phyloP scores from a whole-genome alignment of 2,113 vertebrate genomes.

The Pongo abelii region DNA sequence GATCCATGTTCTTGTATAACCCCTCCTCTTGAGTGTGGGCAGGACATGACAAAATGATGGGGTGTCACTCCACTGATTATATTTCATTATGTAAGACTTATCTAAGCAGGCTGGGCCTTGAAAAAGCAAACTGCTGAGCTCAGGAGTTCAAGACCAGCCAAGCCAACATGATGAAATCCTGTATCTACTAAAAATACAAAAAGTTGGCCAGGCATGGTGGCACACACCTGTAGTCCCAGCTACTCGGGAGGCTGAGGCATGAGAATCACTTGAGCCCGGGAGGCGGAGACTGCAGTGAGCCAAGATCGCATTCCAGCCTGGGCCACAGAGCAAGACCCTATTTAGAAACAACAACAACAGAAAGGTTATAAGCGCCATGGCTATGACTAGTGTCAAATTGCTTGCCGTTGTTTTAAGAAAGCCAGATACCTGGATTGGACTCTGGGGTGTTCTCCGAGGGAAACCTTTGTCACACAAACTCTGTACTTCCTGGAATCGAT shows the following conservation, averaged over 20 bases:
- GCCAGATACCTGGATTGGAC: conserved; percentile 78
- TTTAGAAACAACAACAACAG: too few species aligned
- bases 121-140: neutral
- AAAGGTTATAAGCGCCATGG: conserved; percentile 81
- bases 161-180: too few species aligned
- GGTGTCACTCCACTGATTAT: neutral
- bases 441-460: conserved; percentile 80
- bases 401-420: conserved; percentile 77
- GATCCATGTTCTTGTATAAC: neutral
- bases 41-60: neutral
- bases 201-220: too few species aligned
- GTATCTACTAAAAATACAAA: too few species aligned
- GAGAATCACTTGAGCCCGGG: too few species aligned
- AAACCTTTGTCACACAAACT: conserved; percentile 68
- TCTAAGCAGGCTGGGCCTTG: neutral
- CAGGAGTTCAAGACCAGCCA: too few species aligned
- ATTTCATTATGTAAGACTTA: neutral
- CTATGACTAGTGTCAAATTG: conserved; percentile 80
- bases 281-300: too few species aligned
- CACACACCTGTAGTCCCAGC: too few species aligned
- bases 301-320: too few species aligned
- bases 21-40: neutral
- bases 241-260: too few species aligned
- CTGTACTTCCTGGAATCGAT: conserved; percentile 73
- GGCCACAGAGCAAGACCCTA: too few species aligned